Evolutionary conservation across 2,113 vertebrate genomes (phyloP).

Genomic region (Syngnathus floridae): DNA sequence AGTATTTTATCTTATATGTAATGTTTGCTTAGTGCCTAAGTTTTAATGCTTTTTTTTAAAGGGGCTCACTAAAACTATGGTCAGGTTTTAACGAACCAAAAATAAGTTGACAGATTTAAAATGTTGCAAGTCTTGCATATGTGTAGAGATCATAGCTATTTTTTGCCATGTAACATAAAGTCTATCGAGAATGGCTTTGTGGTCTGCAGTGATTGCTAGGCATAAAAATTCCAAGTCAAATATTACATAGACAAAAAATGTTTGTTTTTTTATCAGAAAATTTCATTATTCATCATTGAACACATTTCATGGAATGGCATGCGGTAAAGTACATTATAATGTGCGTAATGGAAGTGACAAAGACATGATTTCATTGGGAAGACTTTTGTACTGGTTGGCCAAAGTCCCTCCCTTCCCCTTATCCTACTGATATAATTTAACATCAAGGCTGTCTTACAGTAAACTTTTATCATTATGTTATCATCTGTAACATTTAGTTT

Average conservation of each 20-base stretch:
- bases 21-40: background rate
- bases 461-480: conserved; percentile 33
- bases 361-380: conserved; percentile 16
- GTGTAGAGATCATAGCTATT: background rate
- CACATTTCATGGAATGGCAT: conserved; percentile 57
- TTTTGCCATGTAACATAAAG: background rate
- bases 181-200: background rate
- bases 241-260: background rate
- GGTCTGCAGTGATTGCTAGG: background rate
- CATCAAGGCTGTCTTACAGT: conserved; percentile 23
- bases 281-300: conserved; percentile 53
- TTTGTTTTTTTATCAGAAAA: conserved; percentile 28
- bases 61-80: background rate
- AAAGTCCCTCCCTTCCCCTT: conserved; percentile 5
- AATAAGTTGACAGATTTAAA: background rate
- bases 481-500: conserved; percentile 31
- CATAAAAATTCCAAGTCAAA: background rate
- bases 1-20: background rate
- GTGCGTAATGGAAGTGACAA: conserved; percentile 37
- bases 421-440: conserved; percentile 1
- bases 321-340: conserved; percentile 51
- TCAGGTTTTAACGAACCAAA: background rate
- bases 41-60: background rate
- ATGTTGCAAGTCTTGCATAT: background rate
- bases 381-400: conserved; percentile 7